A percentile compares a stretch with the other conserved stretches of the same genome.
Evolutionary conservation across 2,888 invertebrate species (phyloP).

Genomic region (Agrotis ipsilon): DNA sequence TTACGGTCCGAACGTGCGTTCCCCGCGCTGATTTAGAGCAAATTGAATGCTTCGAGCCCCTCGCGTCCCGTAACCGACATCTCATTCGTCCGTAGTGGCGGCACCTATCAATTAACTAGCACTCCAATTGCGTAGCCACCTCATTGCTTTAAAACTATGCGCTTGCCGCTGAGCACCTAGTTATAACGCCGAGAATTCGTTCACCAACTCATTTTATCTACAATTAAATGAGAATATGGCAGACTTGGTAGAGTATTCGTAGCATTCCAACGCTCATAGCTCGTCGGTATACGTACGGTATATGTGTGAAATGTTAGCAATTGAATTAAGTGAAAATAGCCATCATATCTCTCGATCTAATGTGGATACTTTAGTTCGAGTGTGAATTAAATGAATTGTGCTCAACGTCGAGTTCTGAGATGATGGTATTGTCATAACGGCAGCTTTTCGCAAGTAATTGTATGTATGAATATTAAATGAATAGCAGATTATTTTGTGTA

Average conservation of each 20-base stretch:
- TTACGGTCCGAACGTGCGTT: slow-evolving; percentile 75
- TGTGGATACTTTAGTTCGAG: slow-evolving; percentile 64
- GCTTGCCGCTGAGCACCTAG: slow-evolving; percentile 67
- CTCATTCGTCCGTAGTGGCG: slow-evolving; percentile 76
- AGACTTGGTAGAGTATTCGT: slow-evolving; percentile 63
- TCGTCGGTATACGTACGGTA: slow-evolving; percentile 55
- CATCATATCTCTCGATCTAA: slow-evolving; percentile 68
- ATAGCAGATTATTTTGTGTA: slow-evolving; percentile 88
- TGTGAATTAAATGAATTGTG: slow-evolving; percentile 83
- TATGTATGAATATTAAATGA: slow-evolving; percentile 86
- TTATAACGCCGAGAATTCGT: slow-evolving; percentile 72
- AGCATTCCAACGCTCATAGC: slow-evolving; percentile 60
- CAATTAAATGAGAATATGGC: slow-evolving; percentile 64
- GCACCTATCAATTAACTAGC: slow-evolving; percentile 82
- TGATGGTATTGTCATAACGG: slow-evolving; percentile 79
- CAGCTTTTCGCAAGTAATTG: slow-evolving; percentile 84
- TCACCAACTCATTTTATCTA: slow-evolving; percentile 71
- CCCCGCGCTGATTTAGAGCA: slow-evolving; percentile 83
- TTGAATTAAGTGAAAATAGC: slow-evolving; percentile 71
- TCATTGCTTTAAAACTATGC: slow-evolving; percentile 70
- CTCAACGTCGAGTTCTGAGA: slow-evolving; percentile 75
- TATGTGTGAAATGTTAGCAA: slow-evolving; percentile 65
- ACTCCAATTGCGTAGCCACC: slow-evolving; percentile 69
- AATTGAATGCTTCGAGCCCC: slow-evolving; percentile 83
- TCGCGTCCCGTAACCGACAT: slow-evolving; percentile 72